Conservation (phyloP, 2,113 vertebrate genomes). For the Phalacrocorax brasilianus region DNA sequence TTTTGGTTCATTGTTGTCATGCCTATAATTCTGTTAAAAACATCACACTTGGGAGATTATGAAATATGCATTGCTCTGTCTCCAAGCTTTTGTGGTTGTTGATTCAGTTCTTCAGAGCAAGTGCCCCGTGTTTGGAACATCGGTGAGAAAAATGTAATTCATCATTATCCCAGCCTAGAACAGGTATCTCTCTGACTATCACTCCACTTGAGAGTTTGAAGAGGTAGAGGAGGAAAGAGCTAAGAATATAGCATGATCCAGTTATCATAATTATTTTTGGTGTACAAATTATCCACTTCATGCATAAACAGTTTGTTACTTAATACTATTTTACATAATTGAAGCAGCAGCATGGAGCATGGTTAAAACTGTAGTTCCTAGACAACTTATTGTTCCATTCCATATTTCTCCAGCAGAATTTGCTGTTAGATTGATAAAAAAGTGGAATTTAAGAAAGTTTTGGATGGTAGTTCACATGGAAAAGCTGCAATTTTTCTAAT, state of each 20-base stretch:
- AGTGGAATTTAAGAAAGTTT: neutral
- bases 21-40: neutral
- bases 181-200: neutral
- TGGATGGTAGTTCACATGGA: neutral
- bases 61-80: neutral
- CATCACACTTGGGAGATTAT: neutral
- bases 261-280: neutral
- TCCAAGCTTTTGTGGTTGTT: neutral
- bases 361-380: neutral
- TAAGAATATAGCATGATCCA: neutral
- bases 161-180: neutral
- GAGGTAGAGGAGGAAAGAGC: neutral
- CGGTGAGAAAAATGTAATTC: neutral
- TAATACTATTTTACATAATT: constrained; percentile 31
- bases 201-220: neutral
- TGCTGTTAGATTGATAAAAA: neutral
- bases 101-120: neutral
- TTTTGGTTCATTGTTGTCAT: neutral
- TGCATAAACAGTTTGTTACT: constrained; percentile 5
- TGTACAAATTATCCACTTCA: neutral
- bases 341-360: neutral
- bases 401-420: neutral
- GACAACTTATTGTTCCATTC: neutral
- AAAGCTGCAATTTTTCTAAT: neutral
- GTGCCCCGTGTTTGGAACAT: neutral